Conservation (phyloP, 2,888 invertebrate species). For the Uropetala carovei region DNA sequence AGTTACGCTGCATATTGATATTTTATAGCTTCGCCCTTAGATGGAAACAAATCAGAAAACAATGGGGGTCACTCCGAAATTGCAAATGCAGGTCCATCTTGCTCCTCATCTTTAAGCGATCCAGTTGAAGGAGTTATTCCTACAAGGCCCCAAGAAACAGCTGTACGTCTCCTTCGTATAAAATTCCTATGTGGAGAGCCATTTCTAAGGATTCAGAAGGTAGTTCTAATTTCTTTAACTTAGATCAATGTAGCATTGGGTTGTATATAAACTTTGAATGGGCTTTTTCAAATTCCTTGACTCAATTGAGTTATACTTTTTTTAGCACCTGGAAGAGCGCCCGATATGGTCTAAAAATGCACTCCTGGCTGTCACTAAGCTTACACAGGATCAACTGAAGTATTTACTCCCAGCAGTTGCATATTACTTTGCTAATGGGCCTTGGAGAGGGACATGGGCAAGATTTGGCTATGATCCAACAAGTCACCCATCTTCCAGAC, state of each 20-base stretch:
- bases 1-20: neutral
- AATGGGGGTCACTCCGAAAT: constrained; percentile 73
- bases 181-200: constrained; percentile 67
- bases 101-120: constrained; percentile 15
- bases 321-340: constrained; percentile 86
- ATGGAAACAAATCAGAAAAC: constrained; percentile 68
- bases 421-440: constrained; percentile 91
- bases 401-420: constrained; percentile 89
- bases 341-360: constrained; percentile 94
- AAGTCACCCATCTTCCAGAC: constrained; percentile 85
- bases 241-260: neutral
- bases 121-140: constrained; percentile 12
- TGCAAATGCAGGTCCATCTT: constrained; percentile 72
- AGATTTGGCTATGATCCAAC: constrained; percentile 94
- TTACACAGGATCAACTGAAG: constrained; percentile 82
- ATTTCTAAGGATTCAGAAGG: constrained; percentile 67
- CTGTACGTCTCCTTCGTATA: constrained; percentile 65
- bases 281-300: neutral
- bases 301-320: constrained; percentile 69
- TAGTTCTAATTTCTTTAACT: neutral
- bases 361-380: constrained; percentile 81
- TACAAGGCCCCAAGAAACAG: constrained; percentile 34
- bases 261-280: neutral
- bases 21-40: neutral
- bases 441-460: constrained; percentile 95